phyloP scores from a whole-genome alignment of 2,113 vertebrate genomes.

The Phalacrocorax aristotelis region DNA sequence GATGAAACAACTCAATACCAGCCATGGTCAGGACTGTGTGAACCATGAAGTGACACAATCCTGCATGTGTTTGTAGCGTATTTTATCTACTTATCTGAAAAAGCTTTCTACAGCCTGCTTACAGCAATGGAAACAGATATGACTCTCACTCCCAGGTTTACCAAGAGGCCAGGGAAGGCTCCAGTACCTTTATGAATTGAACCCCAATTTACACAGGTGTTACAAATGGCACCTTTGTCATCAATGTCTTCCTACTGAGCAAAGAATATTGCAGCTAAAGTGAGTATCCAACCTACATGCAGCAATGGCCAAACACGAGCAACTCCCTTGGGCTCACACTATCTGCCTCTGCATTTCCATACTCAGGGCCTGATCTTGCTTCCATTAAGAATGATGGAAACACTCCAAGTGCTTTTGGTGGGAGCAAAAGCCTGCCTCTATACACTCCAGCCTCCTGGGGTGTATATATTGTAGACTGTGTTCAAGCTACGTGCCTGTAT shows the following conservation, averaged over 20 bases:
- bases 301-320: not conserved
- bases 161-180: not conserved
- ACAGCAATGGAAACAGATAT: not conserved
- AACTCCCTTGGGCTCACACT: not conserved
- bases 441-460: not conserved
- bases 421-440: not conserved
- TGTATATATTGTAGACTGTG: not conserved
- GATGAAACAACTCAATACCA: not conserved
- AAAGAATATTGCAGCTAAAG: not conserved
- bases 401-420: slow-evolving; percentile 35
- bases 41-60: not conserved
- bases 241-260: not conserved
- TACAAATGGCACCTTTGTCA: not conserved
- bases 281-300: not conserved
- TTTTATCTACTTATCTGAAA: not conserved
- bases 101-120: not conserved
- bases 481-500: not conserved
- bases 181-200: not conserved
- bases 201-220: not conserved
- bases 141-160: not conserved
- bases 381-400: slow-evolving; percentile 50
- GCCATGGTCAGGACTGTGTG: not conserved
- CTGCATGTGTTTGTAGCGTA: not conserved
- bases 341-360: not conserved
- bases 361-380: not conserved